These are phyloP conservation scores for Mellilla xanthometata DNA, from an alignment of 2,888 invertebrate species.

Conservation along the genomic window DNA sequence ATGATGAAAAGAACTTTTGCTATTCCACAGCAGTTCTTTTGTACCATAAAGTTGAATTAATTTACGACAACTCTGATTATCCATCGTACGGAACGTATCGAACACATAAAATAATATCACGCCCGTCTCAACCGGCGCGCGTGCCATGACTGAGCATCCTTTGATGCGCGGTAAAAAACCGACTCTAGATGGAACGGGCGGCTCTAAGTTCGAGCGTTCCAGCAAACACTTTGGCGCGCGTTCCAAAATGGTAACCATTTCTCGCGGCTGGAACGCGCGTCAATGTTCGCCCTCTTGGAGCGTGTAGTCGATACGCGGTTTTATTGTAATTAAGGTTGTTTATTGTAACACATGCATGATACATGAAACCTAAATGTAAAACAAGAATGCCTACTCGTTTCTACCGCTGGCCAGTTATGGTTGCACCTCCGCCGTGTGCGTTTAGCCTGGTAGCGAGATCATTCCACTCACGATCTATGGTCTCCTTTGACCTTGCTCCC, in stretches of 20 bases:
- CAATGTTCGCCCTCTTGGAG: conserved; percentile 24
- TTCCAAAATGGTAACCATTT: conserved; percentile 29
- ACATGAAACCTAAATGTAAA: no score
- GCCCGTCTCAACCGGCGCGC: neutral
- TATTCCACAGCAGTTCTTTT: neutral
- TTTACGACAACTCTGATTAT: conserved; percentile 1
- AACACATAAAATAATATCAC: neutral
- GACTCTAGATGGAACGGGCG: conserved; percentile 5
- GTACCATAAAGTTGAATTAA: neutral
- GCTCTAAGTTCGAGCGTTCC: conserved; percentile 24
- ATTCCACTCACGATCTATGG: no score
- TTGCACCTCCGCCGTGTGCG: no score
- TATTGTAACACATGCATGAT: no score
- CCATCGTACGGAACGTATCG: neutral
- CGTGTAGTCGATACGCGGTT: conserved; percentile 25
- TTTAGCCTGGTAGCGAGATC: no score
- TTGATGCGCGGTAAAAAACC: neutral
- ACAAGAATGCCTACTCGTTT: no score
- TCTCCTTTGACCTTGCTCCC: no score
- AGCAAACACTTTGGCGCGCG: conserved; percentile 30
- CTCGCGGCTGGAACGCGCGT: no score
- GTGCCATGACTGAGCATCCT: neutral
- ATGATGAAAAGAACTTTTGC: conserved; percentile 1
- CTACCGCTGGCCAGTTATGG: no score
- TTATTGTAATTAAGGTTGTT: no score